These are phyloP conservation scores for Scolanthus callimorphus DNA, from an alignment of 92 coral and sea anemone species.

Conservation along the genomic window DNA sequence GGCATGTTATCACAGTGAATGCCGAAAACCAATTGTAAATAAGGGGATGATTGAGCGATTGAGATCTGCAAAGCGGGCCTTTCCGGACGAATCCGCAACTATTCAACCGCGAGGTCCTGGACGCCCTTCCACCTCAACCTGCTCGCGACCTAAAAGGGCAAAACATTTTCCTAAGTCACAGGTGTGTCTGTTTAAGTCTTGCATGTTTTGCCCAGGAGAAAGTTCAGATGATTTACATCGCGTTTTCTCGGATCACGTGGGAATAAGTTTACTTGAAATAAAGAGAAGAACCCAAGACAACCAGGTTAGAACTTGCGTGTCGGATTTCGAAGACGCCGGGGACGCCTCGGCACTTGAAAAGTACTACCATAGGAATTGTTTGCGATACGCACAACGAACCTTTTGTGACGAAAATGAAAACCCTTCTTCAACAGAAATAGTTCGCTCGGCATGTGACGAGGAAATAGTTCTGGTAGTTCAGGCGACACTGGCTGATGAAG, in stretches of 20 bases:
- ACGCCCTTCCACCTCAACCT: no score
- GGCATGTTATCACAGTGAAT: no score
- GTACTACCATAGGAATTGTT: constrained; percentile 12
- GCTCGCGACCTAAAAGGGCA: no score
- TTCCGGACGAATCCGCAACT: no score
- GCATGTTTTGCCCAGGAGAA: constrained; percentile 16
- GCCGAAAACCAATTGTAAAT: no score
- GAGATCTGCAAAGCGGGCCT: no score
- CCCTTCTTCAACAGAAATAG: background rate
- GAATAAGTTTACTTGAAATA: constrained; percentile 12
- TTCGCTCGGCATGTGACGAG: background rate
- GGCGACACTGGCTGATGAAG: background rate
- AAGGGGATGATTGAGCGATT: no score
- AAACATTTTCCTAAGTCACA: constrained; percentile 1
- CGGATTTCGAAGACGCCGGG: constrained; percentile 24
- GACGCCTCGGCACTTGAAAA: constrained; percentile 17
- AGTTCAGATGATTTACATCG: constrained; percentile 11
- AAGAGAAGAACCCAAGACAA: constrained; percentile 23
- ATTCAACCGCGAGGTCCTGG: no score
- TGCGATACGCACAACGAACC: constrained; percentile 11
- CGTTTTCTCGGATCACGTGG: background rate
- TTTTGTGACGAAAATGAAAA: background rate
- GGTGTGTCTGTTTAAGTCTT: constrained; percentile 10
- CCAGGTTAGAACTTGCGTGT: constrained; percentile 32
- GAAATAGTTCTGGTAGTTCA: background rate